These are phyloP conservation scores for Drosophila mettleri DNA, from an alignment of 2,888 invertebrate species.

Conservation along the genomic window DNA sequence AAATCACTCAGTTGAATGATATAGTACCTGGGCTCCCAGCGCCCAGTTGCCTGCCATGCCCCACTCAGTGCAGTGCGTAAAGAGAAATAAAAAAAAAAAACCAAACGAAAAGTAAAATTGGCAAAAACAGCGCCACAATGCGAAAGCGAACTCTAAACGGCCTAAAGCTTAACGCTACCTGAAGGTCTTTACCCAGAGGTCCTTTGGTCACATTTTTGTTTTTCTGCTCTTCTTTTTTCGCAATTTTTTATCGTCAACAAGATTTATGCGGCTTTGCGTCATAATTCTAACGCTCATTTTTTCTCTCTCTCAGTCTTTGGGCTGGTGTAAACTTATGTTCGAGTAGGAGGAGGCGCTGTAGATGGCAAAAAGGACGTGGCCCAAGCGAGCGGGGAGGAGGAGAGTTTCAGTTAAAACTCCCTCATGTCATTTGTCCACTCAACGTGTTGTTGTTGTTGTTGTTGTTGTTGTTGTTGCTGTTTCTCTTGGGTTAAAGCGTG, in stretches of 20 bases:
- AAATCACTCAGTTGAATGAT: conserved; percentile 60
- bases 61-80: background rate
- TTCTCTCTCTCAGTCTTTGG: too few species aligned
- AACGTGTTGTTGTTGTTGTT: conserved; percentile 21
- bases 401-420: conserved; percentile 7
- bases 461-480: conserved; percentile 20
- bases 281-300: conserved; percentile 64
- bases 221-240: conserved; percentile 7
- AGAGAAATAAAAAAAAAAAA: background rate
- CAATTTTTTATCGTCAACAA: conserved; percentile 73
- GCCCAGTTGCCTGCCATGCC: background rate
- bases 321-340: conserved; percentile 49
- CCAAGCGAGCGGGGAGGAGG: background rate
- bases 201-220: conserved; percentile 18
- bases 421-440: conserved; percentile 36
- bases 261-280: conserved; percentile 72
- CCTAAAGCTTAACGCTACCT: conserved; percentile 29
- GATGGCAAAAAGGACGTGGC: background rate
- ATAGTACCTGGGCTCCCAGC: background rate
- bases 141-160: conserved; percentile 36
- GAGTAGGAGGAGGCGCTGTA: background rate
- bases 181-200: conserved; percentile 10
- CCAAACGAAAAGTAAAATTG: conserved; percentile 38
- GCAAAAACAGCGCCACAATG: conserved; percentile 14
- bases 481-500: conserved; percentile 18